phyloP scores from a whole-genome alignment of 2,797 vertebrate species.

The Lerista edwardsae region DNA sequence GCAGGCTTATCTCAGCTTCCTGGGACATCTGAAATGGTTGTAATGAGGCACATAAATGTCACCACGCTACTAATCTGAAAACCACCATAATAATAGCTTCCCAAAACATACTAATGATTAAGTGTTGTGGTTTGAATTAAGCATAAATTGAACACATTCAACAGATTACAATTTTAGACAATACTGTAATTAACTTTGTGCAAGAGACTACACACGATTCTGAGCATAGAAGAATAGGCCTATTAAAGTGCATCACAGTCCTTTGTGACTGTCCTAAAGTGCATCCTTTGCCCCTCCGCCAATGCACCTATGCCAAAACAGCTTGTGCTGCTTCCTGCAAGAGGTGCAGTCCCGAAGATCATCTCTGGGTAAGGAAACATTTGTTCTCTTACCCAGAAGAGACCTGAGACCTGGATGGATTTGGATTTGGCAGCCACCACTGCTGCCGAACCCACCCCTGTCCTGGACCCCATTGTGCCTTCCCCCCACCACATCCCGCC shows the following conservation, averaged over 20 bases:
- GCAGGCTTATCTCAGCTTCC: neutral
- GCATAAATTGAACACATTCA: neutral
- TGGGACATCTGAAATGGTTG: neutral
- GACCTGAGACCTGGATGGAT: no score
- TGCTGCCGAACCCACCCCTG: no score
- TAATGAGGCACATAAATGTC: neutral
- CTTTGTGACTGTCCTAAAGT: no score
- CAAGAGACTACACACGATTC: neutral
- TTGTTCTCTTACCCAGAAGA: no score
- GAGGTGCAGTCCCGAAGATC: no score
- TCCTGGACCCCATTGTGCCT: no score
- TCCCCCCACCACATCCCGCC: no score
- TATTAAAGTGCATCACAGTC: neutral
- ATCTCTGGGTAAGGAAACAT: no score
- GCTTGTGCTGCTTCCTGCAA: no score
- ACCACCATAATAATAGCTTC: neutral
- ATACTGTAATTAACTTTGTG: neutral
- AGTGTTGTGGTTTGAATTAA: slow-evolving; percentile 8
- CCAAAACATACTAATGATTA: slow-evolving; percentile 8
- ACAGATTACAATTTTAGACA: neutral
- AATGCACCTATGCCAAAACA: no score
- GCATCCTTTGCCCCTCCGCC: no score
- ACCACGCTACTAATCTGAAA: slow-evolving; percentile 1
- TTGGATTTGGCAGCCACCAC: no score
- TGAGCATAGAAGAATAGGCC: neutral